These are phyloP conservation scores for Trachymyrmex cornetzi DNA, from an alignment of 1,140 invertebrate species.

Conservation along the genomic window DNA sequence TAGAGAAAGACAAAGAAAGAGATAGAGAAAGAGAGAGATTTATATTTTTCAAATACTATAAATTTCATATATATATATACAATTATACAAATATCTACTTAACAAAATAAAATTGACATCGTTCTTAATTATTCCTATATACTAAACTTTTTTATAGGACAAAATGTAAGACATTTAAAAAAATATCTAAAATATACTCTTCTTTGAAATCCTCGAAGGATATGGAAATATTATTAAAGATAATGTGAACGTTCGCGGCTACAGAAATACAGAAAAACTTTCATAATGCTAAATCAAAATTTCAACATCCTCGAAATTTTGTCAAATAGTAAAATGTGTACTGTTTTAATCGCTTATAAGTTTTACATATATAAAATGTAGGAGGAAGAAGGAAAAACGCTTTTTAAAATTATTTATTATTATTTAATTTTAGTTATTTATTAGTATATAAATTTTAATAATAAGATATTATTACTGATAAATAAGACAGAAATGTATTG, in stretches of 20 bases:
- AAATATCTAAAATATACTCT: neutral
- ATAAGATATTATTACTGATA: neutral
- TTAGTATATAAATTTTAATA: neutral
- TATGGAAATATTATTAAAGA: neutral
- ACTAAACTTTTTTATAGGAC: conserved; percentile 11
- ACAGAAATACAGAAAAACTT: neutral
- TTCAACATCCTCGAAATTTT: neutral
- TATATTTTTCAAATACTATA: neutral
- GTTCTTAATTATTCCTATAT: neutral
- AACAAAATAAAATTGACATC: neutral
- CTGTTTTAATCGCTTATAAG: neutral
- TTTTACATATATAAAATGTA: neutral
- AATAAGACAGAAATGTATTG: neutral
- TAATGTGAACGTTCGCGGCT: neutral
- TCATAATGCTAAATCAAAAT: neutral
- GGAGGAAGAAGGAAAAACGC: no score
- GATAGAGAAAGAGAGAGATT: no score
- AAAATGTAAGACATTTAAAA: neutral
- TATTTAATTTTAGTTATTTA: neutral
- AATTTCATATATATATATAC: neutral
- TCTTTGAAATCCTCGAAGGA: neutral
- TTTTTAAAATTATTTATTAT: neutral
- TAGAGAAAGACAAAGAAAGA: neutral
- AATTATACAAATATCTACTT: neutral
- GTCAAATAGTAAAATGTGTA: neutral